Base-by-base conservation (phyloP, 2,113 vertebrate genomes). In the Ictalurus punctatus region DNA sequence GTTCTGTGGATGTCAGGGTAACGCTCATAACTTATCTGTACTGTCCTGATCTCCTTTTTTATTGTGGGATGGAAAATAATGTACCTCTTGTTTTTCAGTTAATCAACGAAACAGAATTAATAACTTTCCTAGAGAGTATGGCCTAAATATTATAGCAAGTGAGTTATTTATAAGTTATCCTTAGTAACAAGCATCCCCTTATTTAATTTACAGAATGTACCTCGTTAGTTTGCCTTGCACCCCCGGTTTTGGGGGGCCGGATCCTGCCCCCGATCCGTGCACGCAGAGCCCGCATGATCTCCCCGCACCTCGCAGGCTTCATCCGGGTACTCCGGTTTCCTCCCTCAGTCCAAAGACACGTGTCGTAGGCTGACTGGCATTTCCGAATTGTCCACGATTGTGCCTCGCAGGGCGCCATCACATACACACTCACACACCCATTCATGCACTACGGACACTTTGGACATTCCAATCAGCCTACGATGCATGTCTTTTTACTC, bases 1-100 rank as follows among this genome's bases (percentile, higher is more conserved):
- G 98, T 89, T 99, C 98, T 0, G 97, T 99, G 94, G 98, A 99
- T 90, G 97, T 99, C 74, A 95, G 98, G 96, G 98, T 99, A 97
- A 95, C 91, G 23, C 13, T 25, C 14, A 85, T 78, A 6, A 27
- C 48, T 23, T 30, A 21, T n/a, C 34, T 25, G 30, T 34, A 8
- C 30, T 69, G 61, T 48, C 52, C 30, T 25, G 21, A 59, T 25
- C 21, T 23, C 19, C 21, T 27, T 27, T 78, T 73, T 6, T 19
- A 10, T 74, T 23, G 10, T 2, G 37, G 9, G 8, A 37, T 34
- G 3, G n/a, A 5, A 10, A 44, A 23, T 8, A 76, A 23, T 76
- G 21, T 44, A 3, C 37, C 8, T 74, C 13, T 21, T 40, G 30
- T 71, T 71, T 30, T 71, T 34, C 30, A 76, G 37, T 21, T 71